Conservation (phyloP, 2,888 invertebrate species). For the Pyrgus malvae region DNA sequence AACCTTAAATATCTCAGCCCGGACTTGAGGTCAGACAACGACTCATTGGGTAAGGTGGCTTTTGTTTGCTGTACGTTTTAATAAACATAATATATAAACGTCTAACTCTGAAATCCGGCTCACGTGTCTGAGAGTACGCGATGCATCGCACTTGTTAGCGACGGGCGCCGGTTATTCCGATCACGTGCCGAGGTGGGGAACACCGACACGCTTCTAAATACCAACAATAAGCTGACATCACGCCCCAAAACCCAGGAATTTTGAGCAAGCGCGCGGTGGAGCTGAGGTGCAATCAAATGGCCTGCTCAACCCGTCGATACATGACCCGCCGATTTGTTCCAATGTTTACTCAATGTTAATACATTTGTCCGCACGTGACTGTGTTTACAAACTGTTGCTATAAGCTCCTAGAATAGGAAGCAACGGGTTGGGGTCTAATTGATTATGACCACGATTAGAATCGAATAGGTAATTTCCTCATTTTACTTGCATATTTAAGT, state of each 20-base stretch:
- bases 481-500: too few relatives aligned
- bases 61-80: too few relatives aligned
- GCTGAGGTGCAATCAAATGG: constrained; percentile 44
- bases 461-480: too few relatives aligned
- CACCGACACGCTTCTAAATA: constrained; percentile 60
- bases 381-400: not conserved
- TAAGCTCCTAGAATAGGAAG: not conserved
- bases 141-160: constrained; percentile 11
- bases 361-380: constrained; percentile 15
- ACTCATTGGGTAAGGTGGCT: too few relatives aligned
- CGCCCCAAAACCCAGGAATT: constrained; percentile 41
- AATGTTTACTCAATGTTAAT: constrained; percentile 22
- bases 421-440: not conserved
- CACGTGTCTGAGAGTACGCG: constrained; percentile 31
- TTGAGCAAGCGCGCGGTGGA: constrained; percentile 30
- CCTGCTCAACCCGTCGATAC: constrained; percentile 34
- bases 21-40: too few relatives aligned
- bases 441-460: too few relatives aligned
- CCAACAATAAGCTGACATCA: constrained; percentile 56
- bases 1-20: too few relatives aligned
- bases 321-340: constrained; percentile 20
- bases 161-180: constrained; percentile 43
- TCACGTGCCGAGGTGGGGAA: constrained; percentile 61
- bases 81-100: too few relatives aligned
- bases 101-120: constrained; percentile 49